Evolutionary conservation across 2,113 vertebrate species (phyloP).

Genomic region (Xyliphius kryptos): DNA sequence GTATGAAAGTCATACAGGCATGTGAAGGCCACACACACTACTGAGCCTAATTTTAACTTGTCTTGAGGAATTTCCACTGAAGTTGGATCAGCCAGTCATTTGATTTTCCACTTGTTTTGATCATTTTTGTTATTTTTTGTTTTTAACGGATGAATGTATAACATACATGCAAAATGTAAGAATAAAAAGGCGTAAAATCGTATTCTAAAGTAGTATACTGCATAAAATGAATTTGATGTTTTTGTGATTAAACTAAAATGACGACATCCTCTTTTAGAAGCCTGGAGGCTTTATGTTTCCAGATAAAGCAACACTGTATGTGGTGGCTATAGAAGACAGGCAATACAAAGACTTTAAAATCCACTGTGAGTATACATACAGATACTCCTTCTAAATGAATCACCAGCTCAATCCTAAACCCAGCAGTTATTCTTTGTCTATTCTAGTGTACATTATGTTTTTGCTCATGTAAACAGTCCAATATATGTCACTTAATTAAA

Average conservation of each 20-base stretch:
- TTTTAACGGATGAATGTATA: too few species aligned
- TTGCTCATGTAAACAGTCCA: too few species aligned
- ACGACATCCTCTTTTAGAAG: conserved; percentile 82
- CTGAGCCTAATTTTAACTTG: too few species aligned
- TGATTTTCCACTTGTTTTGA: too few species aligned
- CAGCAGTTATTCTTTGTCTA: too few species aligned
- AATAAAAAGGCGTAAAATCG: neutral
- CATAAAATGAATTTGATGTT: conserved; percentile 30
- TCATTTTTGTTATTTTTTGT: too few species aligned
- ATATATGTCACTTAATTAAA: too few species aligned
- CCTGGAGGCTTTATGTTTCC: conserved; percentile 98
- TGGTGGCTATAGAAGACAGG: conserved; percentile 92
- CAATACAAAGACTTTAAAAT: conserved; percentile 99
- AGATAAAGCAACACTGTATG: conserved; percentile 88
- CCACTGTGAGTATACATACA: conserved; percentile 76
- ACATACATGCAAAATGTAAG: neutral
- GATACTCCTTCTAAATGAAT: neutral
- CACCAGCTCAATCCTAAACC: conserved; percentile 2
- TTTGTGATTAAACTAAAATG: conserved; percentile 60
- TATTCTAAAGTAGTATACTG: conserved; percentile 39
- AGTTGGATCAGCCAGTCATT: too few species aligned
- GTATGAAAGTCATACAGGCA: too few species aligned
- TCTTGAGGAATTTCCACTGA: too few species aligned
- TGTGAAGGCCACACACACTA: too few species aligned
- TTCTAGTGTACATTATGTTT: too few species aligned